phyloP scores from a whole-genome alignment of 2,797 vertebrate genomes.

The Characodon lateralis region DNA sequence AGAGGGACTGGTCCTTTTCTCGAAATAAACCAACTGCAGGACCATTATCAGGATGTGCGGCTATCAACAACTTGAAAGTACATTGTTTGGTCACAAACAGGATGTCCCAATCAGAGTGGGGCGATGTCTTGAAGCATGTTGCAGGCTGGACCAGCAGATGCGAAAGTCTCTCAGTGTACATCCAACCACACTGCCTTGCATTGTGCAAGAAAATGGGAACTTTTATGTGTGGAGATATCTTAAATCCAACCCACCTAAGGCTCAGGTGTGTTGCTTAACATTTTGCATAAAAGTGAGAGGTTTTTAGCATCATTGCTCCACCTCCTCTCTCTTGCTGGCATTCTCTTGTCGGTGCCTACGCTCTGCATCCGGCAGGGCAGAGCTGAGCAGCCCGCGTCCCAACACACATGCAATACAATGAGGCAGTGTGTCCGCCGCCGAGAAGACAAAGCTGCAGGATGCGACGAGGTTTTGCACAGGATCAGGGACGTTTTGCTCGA shows the following conservation, averaged over 20 bases:
- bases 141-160: conserved; percentile 7
- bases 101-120: conserved; percentile 32
- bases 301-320: not conserved
- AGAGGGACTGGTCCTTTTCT: not conserved
- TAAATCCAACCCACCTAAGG: not conserved
- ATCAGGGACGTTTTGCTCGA: conserved; percentile 39
- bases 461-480: conserved; percentile 33
- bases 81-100: conserved; percentile 41
- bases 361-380: conserved; percentile 45
- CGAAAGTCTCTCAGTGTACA: conserved; percentile 30
- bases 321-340: not conserved
- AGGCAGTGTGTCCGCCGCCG: conserved; percentile 54
- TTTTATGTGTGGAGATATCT: not conserved
- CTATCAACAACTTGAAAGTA: not conserved
- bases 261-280: too few relatives aligned
- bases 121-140: conserved; percentile 12
- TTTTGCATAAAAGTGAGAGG: not conserved
- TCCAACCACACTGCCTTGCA: too few relatives aligned
- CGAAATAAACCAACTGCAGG: not conserved
- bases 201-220: not conserved
- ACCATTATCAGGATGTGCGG: not conserved
- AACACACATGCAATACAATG: conserved; percentile 54
- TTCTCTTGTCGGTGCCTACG: conserved; percentile 12
- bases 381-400: conserved; percentile 45
- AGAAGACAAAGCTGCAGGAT: conserved; percentile 66